Evolutionary conservation across 2,888 invertebrate species (phyloP).

Genomic region (Ceriagrion tenellum): DNA sequence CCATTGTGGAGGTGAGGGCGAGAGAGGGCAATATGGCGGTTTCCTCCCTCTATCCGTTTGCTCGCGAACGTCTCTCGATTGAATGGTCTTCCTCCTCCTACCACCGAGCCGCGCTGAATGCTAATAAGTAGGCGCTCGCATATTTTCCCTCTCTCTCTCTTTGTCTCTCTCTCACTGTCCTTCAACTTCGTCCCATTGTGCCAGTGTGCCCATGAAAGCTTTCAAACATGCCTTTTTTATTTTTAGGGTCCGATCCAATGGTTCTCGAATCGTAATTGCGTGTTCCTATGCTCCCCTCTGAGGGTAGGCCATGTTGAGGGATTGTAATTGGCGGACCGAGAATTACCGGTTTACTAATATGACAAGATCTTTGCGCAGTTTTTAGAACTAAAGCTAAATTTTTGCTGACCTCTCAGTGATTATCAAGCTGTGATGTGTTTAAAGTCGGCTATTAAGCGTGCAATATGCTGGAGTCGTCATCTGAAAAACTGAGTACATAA

Average conservation of each 20-base stretch:
- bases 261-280: neutral
- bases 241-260: neutral
- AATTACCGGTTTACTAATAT: too few species aligned
- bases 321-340: neutral
- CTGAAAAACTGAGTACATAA: too few species aligned
- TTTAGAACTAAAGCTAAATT: too few species aligned
- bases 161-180: neutral
- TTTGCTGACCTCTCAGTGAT: too few species aligned
- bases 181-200: constrained; percentile 21
- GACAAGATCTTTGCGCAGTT: too few species aligned
- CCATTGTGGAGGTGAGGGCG: neutral
- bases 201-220: neutral
- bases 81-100: neutral
- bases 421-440: too few species aligned
- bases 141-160: neutral
- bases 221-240: neutral
- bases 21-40: constrained; percentile 4
- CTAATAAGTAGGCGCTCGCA: constrained; percentile 4
- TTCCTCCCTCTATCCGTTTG: neutral
- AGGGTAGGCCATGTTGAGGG: neutral
- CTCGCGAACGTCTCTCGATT: neutral
- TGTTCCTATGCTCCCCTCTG: neutral
- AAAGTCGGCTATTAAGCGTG: too few species aligned
- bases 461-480: too few species aligned
- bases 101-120: neutral